Evolutionary conservation across 2,888 invertebrate genomes (phyloP).

Genomic region (Steromphala cineraria): DNA sequence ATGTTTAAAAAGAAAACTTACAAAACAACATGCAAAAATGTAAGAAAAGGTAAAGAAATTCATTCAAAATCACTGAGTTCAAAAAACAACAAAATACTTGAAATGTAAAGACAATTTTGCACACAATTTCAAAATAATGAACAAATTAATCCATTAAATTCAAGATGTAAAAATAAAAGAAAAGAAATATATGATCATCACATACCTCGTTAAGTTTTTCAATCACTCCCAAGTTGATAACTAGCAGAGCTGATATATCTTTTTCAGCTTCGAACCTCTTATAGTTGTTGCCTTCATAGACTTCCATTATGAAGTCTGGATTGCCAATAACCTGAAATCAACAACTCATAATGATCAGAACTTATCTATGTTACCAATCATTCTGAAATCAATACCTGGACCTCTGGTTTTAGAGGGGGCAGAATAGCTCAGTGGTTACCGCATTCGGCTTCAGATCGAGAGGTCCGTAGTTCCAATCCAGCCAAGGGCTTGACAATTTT

Average conservation of each 20-base stretch:
- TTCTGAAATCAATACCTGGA: no score
- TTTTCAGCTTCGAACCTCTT: conserved; percentile 27
- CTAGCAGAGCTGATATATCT: conserved; percentile 27
- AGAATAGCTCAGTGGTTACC: no score
- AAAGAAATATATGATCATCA: not conserved
- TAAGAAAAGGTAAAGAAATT: not conserved
- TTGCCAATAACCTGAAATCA: conserved; percentile 24
- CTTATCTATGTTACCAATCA: no score
- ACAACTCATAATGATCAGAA: not conserved
- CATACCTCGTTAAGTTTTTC: conserved; percentile 13
- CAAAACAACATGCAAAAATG: not conserved
- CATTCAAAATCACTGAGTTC: no score
- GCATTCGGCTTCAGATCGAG: no score
- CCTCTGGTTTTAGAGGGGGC: no score
- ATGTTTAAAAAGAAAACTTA: not conserved
- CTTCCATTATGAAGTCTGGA: not conserved
- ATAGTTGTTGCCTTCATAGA: not conserved
- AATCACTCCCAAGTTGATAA: conserved; percentile 18
- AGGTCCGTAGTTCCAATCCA: no score
- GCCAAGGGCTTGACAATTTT: no score
- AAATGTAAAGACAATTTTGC: not conserved
- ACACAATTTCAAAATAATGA: not conserved
- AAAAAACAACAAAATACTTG: no score
- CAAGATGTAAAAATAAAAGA: not conserved
- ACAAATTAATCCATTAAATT: not conserved